These are phyloP conservation scores for Ptychodera flava DNA, from an alignment of 35 echinoderm and acorn worm species.

Conservation along the genomic window DNA sequence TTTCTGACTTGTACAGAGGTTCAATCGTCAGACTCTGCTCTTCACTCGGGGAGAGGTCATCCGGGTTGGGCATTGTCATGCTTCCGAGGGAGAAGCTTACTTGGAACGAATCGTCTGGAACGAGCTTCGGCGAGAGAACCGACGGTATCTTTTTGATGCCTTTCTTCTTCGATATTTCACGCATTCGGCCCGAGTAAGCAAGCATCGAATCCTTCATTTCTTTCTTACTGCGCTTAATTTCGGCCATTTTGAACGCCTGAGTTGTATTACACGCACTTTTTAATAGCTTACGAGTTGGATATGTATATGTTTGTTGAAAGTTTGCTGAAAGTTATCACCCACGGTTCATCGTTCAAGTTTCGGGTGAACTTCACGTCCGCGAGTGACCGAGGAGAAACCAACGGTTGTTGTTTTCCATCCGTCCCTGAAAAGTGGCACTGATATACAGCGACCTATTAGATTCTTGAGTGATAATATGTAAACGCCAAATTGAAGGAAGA, in stretches of 20 bases:
- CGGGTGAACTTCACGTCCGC: neutral
- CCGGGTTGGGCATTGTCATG: neutral
- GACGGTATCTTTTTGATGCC: neutral
- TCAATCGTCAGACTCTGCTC: neutral
- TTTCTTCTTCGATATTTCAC: neutral
- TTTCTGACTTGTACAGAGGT: neutral
- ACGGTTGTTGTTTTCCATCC: neutral
- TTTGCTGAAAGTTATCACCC: neutral
- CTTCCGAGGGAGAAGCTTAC: neutral
- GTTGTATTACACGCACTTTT: no score
- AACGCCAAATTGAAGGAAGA: no score
- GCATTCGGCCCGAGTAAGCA: neutral
- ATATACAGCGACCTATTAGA: neutral
- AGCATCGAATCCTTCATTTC: neutral
- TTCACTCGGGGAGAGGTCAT: neutral
- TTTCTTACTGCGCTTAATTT: neutral
- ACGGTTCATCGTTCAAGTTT: neutral
- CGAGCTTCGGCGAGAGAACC: neutral
- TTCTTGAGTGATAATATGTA: no score
- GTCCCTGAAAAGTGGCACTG: neutral
- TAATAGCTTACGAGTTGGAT: no score
- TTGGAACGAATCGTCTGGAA: neutral
- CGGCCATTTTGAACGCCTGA: neutral
- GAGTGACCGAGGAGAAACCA: neutral
- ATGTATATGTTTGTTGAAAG: neutral